Conservation (phyloP, 2,888 invertebrate genomes). For the Mongoloraphidia duomilia region DNA sequence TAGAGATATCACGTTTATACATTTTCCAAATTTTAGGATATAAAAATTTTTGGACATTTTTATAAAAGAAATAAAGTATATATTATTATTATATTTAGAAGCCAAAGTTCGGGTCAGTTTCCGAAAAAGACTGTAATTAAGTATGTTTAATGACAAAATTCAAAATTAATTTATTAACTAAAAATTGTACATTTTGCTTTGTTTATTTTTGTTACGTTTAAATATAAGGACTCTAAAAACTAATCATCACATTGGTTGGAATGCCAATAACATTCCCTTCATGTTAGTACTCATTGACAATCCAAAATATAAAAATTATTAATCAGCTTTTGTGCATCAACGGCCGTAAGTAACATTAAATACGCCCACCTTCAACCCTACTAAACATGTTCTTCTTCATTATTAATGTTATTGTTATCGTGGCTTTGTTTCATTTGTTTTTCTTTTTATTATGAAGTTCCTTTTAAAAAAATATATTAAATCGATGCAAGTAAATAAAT, state of each 20-base stretch:
- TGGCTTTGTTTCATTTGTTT: neutral
- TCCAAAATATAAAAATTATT: neutral
- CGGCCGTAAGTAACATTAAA: neutral
- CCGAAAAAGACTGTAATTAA: slow-evolving; percentile 44
- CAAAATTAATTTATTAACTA: slow-evolving; percentile 26
- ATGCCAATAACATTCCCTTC: too few species aligned
- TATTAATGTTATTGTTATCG: neutral
- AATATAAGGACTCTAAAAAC: slow-evolving; percentile 8
- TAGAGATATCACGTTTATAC: slow-evolving; percentile 17
- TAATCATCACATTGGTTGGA: neutral
- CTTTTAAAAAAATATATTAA: too few species aligned
- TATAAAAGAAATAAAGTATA: slow-evolving; percentile 23
- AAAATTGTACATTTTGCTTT: slow-evolving; percentile 20
- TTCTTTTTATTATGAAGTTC: neutral
- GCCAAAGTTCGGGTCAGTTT: slow-evolving; percentile 50
- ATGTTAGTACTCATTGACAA: too few species aligned
- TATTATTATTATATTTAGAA: slow-evolving; percentile 13
- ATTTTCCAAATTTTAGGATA: slow-evolving; percentile 25
- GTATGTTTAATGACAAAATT: slow-evolving; percentile 27
- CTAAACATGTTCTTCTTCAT: neutral
- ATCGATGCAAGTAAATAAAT: too few species aligned
- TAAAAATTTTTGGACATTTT: slow-evolving; percentile 29
- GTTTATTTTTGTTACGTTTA: slow-evolving; percentile 20
- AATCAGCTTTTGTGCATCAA: neutral
- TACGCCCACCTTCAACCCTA: neutral